A percentile compares a stretch with the other conserved stretches of the same genome.
These are phyloP conservation scores for Neosilurus mollespiculum DNA, from an alignment of 2,797 vertebrate genomes.

Conservation along the genomic window DNA sequence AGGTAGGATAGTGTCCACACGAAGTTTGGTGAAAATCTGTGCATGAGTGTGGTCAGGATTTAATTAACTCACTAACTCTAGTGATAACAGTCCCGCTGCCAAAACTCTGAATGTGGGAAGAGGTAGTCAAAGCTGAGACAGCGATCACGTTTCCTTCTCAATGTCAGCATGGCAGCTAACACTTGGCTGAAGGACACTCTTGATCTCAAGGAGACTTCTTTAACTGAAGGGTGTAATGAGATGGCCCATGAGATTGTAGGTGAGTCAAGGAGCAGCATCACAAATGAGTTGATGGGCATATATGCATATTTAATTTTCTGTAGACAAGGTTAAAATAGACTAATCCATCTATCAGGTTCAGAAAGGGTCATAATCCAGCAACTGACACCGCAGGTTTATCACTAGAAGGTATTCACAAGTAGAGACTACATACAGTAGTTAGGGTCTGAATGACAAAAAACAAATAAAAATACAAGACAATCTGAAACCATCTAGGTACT, in stretches of 20 bases:
- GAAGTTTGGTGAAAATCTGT: too few species aligned
- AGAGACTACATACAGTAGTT: neutral
- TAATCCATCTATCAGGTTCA: too few species aligned
- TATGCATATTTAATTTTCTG: neutral
- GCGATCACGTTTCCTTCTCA: conserved; percentile 37
- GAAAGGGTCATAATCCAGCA: neutral
- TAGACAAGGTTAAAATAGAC: neutral
- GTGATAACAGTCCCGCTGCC: too few species aligned
- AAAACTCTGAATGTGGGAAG: too few species aligned
- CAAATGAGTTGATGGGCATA: neutral
- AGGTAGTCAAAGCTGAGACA: conserved; percentile 6
- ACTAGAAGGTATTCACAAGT: neutral
- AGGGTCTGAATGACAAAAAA: neutral
- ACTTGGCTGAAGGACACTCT: conserved; percentile 30
- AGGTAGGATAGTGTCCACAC: too few species aligned
- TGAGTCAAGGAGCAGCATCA: conserved; percentile 12
- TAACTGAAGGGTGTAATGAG: neutral
- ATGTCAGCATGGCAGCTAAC: neutral
- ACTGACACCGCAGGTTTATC: neutral
- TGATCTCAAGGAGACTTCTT: conserved; percentile 25
- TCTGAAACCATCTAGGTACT: neutral
- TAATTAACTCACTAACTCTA: too few species aligned
- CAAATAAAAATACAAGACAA: neutral
- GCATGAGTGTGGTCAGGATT: too few species aligned
- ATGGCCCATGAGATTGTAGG: neutral